Conservation (phyloP, 2,888 invertebrate species). For the Metallyticus violacea region DNA sequence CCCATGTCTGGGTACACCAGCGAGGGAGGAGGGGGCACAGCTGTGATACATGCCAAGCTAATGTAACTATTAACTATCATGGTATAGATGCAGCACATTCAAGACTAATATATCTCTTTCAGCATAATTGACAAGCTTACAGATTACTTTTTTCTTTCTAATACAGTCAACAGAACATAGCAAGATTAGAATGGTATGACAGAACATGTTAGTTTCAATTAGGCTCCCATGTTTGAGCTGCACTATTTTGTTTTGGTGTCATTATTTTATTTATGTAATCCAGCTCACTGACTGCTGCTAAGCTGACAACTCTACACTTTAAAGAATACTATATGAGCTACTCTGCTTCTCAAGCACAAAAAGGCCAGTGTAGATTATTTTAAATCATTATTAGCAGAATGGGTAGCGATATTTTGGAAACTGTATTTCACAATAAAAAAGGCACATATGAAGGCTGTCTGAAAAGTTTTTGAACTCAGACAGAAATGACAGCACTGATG, state of each 20-base stretch:
- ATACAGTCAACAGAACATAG: neutral
- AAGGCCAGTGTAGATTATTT: too few relatives aligned
- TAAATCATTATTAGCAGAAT: too few relatives aligned
- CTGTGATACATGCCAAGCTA: conserved; percentile 33
- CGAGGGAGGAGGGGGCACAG: conserved; percentile 47
- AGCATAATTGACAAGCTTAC: neutral
- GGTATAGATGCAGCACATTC: neutral
- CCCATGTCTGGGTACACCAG: conserved; percentile 56
- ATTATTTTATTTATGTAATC: too few relatives aligned
- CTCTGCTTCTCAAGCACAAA: too few relatives aligned
- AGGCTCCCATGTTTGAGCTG: neutral
- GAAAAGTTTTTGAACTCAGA: too few relatives aligned
- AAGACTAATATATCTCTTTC: neutral
- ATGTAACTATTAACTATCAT: neutral
- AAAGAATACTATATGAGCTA: too few relatives aligned
- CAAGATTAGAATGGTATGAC: neutral
- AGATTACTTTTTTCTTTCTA: neutral
- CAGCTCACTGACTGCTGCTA: too few relatives aligned
- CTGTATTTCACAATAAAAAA: too few relatives aligned
- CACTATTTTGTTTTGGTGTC: too few relatives aligned
- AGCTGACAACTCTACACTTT: neutral
- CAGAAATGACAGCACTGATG: too few relatives aligned
- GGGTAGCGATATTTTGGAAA: too few relatives aligned
- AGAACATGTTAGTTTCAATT: neutral
- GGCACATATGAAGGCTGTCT: too few relatives aligned